phyloP scores from a whole-genome alignment of 1,140 invertebrate species.

The Apis laboriosa region DNA sequence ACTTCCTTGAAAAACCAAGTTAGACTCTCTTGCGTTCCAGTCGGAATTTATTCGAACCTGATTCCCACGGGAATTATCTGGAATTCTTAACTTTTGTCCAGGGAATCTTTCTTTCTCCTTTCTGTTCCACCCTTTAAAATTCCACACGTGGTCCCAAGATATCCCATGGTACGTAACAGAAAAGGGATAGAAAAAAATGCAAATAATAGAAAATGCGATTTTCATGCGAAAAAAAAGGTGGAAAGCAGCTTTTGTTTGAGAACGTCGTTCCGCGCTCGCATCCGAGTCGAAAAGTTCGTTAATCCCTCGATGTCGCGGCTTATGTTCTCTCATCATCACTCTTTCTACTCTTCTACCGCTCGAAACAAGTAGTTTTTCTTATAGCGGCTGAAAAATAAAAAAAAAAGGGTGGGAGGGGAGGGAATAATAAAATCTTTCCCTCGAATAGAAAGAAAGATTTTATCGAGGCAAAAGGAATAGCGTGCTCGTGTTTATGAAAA shows the following conservation, averaged over 20 bases:
- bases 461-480: neutral
- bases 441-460: neutral
- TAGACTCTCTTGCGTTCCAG: neutral
- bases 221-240: neutral
- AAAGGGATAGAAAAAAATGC: neutral
- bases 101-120: no score
- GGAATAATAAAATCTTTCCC: neutral
- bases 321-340: neutral
- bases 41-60: neutral
- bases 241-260: slow-evolving; percentile 31
- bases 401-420: neutral
- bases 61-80: neutral
- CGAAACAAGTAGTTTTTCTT: neutral
- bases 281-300: slow-evolving; percentile 7
- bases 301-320: slow-evolving; percentile 27
- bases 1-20: neutral
- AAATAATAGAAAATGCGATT: slow-evolving; percentile 28
- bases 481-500: no score
- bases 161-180: no score
- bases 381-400: neutral
- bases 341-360: neutral
- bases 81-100: neutral
- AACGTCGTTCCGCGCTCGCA: neutral
- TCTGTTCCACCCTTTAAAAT: neutral
- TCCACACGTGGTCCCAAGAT: neutral